Percentiles rank a stretch among this genome's conserved stretches.
phyloP scores from a whole-genome alignment of 2,888 invertebrate species.

The Apotomis turbidana region DNA sequence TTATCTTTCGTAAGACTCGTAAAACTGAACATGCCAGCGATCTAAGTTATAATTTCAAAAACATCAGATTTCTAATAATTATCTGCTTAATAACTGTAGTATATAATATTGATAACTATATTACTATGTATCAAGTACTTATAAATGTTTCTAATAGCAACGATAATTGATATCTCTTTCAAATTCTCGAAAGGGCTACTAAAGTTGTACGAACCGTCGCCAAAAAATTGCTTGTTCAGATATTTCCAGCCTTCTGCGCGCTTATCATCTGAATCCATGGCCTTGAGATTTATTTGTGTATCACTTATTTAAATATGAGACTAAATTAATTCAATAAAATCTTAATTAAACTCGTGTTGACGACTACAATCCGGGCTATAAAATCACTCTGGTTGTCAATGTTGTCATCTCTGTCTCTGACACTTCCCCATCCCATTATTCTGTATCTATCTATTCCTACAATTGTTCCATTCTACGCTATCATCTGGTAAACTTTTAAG shows the following conservation, averaged over 20 bases:
- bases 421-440: constrained; percentile 1
- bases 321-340: constrained; percentile 22
- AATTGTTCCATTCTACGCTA: constrained; percentile 21
- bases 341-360: constrained; percentile 14
- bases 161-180: constrained; percentile 11
- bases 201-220: constrained; percentile 70
- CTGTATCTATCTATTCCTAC: constrained; percentile 11
- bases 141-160: constrained; percentile 17
- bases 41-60: neutral
- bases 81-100: neutral
- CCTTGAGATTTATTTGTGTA: constrained; percentile 2
- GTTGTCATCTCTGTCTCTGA: too few species aligned
- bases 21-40: neutral
- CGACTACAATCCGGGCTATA: constrained; percentile 23
- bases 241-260: constrained; percentile 81
- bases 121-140: constrained; percentile 21
- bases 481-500: too few species aligned
- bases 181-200: constrained; percentile 9
- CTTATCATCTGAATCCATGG: constrained; percentile 62
- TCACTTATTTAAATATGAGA: constrained; percentile 13
- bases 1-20: neutral
- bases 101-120: neutral
- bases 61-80: neutral
- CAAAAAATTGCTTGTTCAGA: constrained; percentile 80
- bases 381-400: constrained; percentile 27